Conservation (phyloP, 2,888 invertebrate genomes). For the Oscheius sp. region DNA sequence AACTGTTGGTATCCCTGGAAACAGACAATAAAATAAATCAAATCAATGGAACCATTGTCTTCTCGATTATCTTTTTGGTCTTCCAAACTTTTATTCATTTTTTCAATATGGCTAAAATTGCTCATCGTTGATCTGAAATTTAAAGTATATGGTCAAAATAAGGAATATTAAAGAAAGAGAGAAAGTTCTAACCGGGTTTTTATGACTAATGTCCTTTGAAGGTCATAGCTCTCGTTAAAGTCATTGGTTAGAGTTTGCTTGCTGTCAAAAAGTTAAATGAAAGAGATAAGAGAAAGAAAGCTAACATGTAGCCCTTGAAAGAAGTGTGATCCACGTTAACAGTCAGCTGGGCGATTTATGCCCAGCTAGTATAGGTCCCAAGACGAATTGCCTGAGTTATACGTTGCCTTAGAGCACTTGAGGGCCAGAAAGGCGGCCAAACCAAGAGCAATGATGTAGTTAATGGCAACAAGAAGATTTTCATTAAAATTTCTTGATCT, state of each 20-base stretch:
- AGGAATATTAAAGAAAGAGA: neutral
- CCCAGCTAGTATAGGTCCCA: neutral
- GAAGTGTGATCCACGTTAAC: neutral
- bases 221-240: too few relatives aligned
- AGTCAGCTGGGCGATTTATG: constrained; percentile 7
- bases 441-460: constrained; percentile 12
- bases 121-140: neutral
- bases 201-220: too few relatives aligned
- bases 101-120: constrained; percentile 7
- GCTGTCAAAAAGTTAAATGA: too few relatives aligned
- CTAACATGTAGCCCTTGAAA: too few relatives aligned
- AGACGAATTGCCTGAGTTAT: neutral
- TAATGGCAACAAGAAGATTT: constrained; percentile 4
- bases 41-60: neutral
- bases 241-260: too few relatives aligned
- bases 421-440: constrained; percentile 12
- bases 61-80: neutral
- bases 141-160: neutral
- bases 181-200: neutral
- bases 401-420: neutral
- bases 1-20: constrained; percentile 70
- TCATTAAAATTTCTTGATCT: too few relatives aligned
- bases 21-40: neutral
- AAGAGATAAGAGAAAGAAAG: too few relatives aligned
- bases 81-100: neutral